Conservation (phyloP, 2,888 invertebrate species). For the Saturnia japonica region DNA sequence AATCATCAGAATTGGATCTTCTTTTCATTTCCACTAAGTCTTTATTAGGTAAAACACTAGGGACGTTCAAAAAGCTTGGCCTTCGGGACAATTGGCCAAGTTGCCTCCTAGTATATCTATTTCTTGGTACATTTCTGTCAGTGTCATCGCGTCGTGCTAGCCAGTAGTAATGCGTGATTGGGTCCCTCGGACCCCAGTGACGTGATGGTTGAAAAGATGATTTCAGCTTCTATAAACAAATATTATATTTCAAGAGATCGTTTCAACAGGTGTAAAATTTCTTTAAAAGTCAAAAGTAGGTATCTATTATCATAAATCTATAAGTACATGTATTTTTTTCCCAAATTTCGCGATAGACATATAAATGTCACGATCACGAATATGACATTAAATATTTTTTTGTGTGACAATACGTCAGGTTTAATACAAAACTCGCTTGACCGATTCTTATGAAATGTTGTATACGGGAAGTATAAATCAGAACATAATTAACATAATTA, state of each 20-base stretch:
- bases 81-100: constrained; percentile 57
- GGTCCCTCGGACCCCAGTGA: constrained; percentile 74
- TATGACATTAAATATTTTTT: too few relatives aligned
- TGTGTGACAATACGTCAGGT: too few relatives aligned
- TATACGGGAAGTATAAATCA: too few relatives aligned
- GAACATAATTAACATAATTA: too few relatives aligned
- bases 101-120: constrained; percentile 48
- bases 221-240: constrained; percentile 60
- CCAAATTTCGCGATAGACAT: too few relatives aligned
- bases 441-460: too few relatives aligned
- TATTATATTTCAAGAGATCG: not conserved
- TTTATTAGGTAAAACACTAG: constrained; percentile 27
- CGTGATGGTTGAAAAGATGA: constrained; percentile 67
- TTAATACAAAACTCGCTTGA: too few relatives aligned
- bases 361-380: too few relatives aligned
- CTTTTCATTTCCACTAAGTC: constrained; percentile 37
- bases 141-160: constrained; percentile 57
- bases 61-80: constrained; percentile 42
- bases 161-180: constrained; percentile 74
- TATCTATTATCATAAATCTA: too few relatives aligned
- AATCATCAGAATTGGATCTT: constrained; percentile 67
- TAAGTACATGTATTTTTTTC: too few relatives aligned
- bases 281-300: too few relatives aligned
- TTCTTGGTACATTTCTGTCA: constrained; percentile 34
- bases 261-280: not conserved